Base-by-base conservation (phyloP, 2,888 invertebrate species). In the Maniola hyperantus region DNA sequence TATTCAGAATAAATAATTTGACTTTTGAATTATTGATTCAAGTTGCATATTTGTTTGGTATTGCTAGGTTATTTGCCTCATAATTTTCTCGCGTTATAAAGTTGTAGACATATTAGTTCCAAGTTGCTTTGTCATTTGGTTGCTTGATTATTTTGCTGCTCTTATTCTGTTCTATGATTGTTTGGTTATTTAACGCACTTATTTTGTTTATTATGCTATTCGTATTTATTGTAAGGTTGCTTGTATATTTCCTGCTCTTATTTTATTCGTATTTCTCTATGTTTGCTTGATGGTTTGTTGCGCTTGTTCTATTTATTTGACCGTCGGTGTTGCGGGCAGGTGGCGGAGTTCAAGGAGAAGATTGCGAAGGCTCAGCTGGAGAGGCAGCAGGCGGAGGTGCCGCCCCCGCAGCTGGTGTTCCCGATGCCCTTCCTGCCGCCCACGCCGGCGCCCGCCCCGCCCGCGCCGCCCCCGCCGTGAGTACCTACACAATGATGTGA, bases 331-430 rank as follows among this genome's bases (percentile, higher is more conserved):
- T n/a, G 33, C 4, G 6, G 5, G 0, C 72, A 91, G 89, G 92
- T 92, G 72, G 90, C 89, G 1, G 87, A 88, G 76, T 91, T 92
- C 75, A 92, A 92, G 72, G 86, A 91, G 79, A 92, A 92, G 82
- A 89, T 93, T 74, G 88, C 89, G 0, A 81, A 79, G 51, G 87
- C 89, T 1, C 89, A 91, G 74, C 76, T 85, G 39, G 89, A 89
- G 76, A 78, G 85, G 1, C 77, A 81, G 69, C 81, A 81, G 63
- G 78, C 74, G 67, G 77, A 76, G 69, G 64, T 69, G 48, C 78
- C 78, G 26, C 78, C 72, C 70, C 78, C 73, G 59, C 74, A 80
- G 65, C 80, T 80, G 18, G 73, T 79, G 67, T 66, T 72, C 58
- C 72, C 73, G 51, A 70, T 71, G 39, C 69, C 72, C 39, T 67